A percentile compares a stretch with the other conserved stretches of the same genome.
These are phyloP conservation scores for Pseudococcus viburni DNA, from an alignment of 2,888 invertebrate species.

Conservation along the genomic window DNA sequence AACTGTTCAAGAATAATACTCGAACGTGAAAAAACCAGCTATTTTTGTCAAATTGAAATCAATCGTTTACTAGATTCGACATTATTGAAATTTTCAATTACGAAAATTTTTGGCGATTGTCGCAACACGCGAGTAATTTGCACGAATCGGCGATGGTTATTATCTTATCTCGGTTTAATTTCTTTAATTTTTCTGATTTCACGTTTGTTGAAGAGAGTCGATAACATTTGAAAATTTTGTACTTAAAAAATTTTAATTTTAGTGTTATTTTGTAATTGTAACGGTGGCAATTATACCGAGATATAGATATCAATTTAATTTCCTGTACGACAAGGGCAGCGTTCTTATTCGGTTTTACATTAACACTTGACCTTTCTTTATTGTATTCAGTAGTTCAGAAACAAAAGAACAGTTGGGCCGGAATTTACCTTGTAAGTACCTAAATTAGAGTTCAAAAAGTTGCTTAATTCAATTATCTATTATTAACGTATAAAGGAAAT, in stretches of 20 bases:
- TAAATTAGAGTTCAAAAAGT: slow-evolving; percentile 47
- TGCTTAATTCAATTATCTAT: slow-evolving; percentile 41
- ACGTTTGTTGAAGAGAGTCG: slow-evolving; percentile 34
- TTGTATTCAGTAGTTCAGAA: slow-evolving; percentile 44
- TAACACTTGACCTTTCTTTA: slow-evolving; percentile 53
- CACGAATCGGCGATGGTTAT: slow-evolving; percentile 18
- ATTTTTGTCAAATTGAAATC: not conserved
- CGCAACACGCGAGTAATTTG: not conserved
- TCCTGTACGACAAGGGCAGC: slow-evolving; percentile 47
- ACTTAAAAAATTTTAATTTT: slow-evolving; percentile 36
- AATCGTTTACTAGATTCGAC: not conserved
- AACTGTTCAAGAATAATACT: no score
- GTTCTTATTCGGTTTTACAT: slow-evolving; percentile 51
- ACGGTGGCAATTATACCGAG: not conserved
- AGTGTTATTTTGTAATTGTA: slow-evolving; percentile 28
- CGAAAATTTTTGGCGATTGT: not conserved
- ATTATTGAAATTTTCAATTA: not conserved
- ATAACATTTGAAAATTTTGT: slow-evolving; percentile 45
- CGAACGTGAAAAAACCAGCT: no score
- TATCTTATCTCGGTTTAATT: slow-evolving; percentile 57
- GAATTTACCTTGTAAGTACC: slow-evolving; percentile 54
- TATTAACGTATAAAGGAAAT: not conserved
- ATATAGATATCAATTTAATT: slow-evolving; percentile 35
- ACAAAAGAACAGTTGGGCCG: slow-evolving; percentile 47
- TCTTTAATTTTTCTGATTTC: slow-evolving; percentile 53